Conservation (phyloP, 2,888 invertebrate species). For the Pristionchus fissidentatus region DNA sequence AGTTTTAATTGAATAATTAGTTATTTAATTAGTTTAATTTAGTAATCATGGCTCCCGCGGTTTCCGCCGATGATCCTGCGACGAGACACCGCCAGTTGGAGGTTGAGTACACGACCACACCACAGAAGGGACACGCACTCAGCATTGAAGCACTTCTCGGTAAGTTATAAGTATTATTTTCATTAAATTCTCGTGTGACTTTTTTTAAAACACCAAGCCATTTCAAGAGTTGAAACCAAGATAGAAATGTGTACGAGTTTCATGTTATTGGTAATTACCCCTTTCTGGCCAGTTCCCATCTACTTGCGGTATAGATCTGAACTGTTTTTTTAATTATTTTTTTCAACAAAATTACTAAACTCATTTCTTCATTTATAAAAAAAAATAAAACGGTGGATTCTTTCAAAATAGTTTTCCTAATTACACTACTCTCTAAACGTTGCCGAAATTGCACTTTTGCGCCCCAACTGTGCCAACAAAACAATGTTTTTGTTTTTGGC, state of each 20-base stretch:
- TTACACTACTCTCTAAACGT: too few relatives aligned
- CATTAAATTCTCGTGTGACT: neutral
- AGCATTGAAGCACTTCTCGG: constrained; percentile 69
- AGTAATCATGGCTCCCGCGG: constrained; percentile 8
- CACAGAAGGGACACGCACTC: constrained; percentile 57
- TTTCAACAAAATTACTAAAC: neutral
- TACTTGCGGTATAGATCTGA: too few relatives aligned
- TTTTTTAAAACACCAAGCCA: neutral
- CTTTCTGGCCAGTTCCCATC: too few relatives aligned
- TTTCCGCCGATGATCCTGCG: neutral
- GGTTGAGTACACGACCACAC: neutral
- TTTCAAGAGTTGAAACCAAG: neutral
- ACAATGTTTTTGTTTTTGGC: too few relatives aligned
- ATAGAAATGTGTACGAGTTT: neutral
- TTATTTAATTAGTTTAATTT: neutral
- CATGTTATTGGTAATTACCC: too few relatives aligned
- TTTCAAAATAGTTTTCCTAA: too few relatives aligned
- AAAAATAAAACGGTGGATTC: too few relatives aligned
- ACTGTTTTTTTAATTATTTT: neutral
- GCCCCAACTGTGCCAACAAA: too few relatives aligned
- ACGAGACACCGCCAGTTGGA: constrained; percentile 34
- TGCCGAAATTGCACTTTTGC: too few relatives aligned
- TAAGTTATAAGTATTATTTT: constrained; percentile 42
- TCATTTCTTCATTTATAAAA: too few relatives aligned
- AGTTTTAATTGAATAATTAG: constrained; percentile 5